phyloP scores from a whole-genome alignment of 2,888 invertebrate species.

The Ophion ellenae region DNA sequence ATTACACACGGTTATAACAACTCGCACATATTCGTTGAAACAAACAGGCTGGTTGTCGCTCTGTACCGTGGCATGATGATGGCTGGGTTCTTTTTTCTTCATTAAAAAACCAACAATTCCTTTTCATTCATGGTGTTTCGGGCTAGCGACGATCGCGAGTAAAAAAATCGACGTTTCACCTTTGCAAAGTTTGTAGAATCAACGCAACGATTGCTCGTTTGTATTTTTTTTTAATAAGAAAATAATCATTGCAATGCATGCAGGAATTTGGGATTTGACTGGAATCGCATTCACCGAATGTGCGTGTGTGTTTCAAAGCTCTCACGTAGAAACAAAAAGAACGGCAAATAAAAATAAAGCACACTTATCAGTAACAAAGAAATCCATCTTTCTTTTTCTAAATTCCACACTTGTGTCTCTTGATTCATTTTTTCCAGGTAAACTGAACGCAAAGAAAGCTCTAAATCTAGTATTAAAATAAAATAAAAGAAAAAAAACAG shows the following conservation, averaged over 20 bases:
- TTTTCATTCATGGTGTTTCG: constrained; percentile 64
- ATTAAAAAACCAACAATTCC: constrained; percentile 3
- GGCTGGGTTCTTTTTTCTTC: constrained; percentile 55
- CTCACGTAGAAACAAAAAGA: constrained; percentile 12
- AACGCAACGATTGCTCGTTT: not conserved
- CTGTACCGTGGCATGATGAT: constrained; percentile 80
- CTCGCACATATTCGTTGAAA: constrained; percentile 14
- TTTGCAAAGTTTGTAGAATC: not conserved
- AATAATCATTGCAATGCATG: constrained; percentile 41
- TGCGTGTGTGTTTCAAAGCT: constrained; percentile 24
- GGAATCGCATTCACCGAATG: constrained; percentile 20
- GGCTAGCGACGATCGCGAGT: constrained; percentile 1
- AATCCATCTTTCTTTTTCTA: constrained; percentile 38
- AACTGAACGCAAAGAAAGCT: constrained; percentile 77
- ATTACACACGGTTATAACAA: not conserved
- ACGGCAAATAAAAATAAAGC: constrained; percentile 3
- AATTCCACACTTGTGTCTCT: constrained; percentile 71
- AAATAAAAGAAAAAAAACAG: constrained; percentile 51
- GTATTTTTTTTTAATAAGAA: not conserved
- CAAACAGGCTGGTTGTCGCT: constrained; percentile 61
- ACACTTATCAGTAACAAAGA: constrained; percentile 12
- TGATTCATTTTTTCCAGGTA: constrained; percentile 81
- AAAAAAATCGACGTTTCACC: constrained; percentile 18
- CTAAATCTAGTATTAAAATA: constrained; percentile 74
- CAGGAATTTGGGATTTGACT: constrained; percentile 23